A percentile compares a stretch with the other conserved stretches of the same genome.
Evolutionary conservation across 2,797 vertebrate genomes (phyloP).

Genomic region (Morus bassanus): DNA sequence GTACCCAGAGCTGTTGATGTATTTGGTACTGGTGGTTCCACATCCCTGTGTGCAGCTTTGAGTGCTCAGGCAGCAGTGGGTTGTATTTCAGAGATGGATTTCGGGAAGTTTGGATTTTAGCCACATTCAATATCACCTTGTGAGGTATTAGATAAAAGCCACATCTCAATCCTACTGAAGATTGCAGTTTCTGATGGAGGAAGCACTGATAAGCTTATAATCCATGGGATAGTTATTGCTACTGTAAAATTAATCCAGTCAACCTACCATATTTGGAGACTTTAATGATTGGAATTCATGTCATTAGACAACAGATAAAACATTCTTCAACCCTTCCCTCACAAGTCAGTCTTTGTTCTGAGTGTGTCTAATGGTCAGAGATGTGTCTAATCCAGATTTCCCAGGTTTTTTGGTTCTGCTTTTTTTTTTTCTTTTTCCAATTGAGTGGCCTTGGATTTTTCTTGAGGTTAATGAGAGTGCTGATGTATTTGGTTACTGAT

Average conservation of each 20-base stretch:
- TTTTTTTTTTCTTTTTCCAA: not conserved
- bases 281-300: not conserved
- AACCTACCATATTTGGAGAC: not conserved
- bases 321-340: not conserved
- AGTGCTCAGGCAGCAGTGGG: not conserved
- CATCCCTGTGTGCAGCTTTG: not conserved
- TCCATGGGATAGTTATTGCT: not conserved
- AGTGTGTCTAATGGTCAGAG: not conserved
- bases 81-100: not conserved
- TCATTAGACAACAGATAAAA: not conserved
- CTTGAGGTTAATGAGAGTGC: not conserved
- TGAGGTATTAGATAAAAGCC: conserved; percentile 1
- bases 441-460: not conserved
- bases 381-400: not conserved
- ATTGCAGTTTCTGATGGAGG: not conserved
- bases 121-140: not conserved
- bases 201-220: not conserved
- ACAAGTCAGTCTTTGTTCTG: not conserved
- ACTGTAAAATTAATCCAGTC: not conserved
- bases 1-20: not conserved
- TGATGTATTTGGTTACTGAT: not conserved
- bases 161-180: not conserved
- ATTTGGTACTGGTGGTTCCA: not conserved
- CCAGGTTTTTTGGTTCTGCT: not conserved
- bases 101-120: not conserved